Evolutionary conservation across 2,888 invertebrate species (phyloP).

Genomic region (Acanthosepion esculentum): DNA sequence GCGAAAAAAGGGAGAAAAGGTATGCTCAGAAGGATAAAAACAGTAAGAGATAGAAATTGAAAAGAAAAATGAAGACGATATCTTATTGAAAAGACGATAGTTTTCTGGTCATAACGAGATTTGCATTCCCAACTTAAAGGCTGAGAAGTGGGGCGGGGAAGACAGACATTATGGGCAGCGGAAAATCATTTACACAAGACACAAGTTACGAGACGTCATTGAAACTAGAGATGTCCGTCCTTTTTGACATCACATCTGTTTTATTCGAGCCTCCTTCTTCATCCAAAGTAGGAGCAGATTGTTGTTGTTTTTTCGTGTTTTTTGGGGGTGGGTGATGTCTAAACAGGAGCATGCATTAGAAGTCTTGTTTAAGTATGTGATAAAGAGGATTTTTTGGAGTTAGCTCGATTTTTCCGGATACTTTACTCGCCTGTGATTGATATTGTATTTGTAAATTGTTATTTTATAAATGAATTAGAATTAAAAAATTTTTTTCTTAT

Average conservation of each 20-base stretch:
- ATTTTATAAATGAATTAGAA: background rate
- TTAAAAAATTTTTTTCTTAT: background rate
- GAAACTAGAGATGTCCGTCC: background rate
- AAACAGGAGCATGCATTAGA: background rate
- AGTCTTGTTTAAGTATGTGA: background rate
- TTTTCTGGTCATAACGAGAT: background rate
- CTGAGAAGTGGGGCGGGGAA: background rate
- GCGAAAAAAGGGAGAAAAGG: background rate
- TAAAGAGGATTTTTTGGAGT: background rate
- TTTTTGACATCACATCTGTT: background rate
- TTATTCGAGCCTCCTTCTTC: background rate
- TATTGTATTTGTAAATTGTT: no score
- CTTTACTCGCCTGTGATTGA: no score
- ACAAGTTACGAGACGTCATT: background rate
- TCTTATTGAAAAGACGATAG: constrained; percentile 18
- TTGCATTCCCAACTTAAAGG: background rate
- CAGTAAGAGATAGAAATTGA: background rate
- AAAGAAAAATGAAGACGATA: background rate
- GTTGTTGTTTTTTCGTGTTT: background rate
- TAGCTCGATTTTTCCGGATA: no score
- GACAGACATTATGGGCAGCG: background rate
- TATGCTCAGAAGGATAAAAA: background rate
- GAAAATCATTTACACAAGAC: constrained; percentile 3
- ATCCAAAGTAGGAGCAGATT: background rate
- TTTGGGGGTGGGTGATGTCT: background rate